phyloP scores from a whole-genome alignment of 53 echinoderm and acorn worm species.

The Crossaster papposus region DNA sequence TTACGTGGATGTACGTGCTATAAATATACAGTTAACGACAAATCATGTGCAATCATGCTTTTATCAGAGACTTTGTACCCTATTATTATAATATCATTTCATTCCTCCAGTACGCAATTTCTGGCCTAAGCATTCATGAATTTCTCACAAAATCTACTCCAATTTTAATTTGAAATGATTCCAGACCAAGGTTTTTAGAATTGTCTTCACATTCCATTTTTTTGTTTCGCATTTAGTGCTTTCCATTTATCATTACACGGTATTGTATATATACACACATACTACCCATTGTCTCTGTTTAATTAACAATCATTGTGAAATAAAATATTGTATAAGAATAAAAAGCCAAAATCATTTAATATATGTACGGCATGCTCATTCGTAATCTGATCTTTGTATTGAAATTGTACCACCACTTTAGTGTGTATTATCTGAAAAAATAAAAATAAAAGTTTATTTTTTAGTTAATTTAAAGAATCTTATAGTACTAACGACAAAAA shows the following conservation, averaged over 20 bases:
- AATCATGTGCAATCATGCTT: constrained; percentile 30
- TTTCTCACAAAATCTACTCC: background rate
- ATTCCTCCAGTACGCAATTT: too few relatives aligned
- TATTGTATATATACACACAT: background rate
- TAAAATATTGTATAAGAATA: background rate
- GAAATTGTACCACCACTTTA: background rate
- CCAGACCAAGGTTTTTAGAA: background rate
- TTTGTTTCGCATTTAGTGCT: background rate
- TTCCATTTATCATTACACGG: background rate
- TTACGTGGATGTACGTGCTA: background rate
- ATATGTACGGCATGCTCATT: background rate
- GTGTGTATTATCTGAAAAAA: background rate
- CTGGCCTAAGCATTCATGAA: too few relatives aligned
- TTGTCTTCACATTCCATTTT: background rate
- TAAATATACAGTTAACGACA: background rate
- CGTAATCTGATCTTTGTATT: background rate
- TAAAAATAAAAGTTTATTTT: background rate
- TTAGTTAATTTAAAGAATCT: background rate
- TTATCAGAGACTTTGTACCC: background rate
- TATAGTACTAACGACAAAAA: too few relatives aligned
- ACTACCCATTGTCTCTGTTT: background rate
- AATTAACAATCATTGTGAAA: background rate
- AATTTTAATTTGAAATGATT: background rate
- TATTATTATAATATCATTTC: too few relatives aligned
- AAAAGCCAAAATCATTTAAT: background rate